These are phyloP conservation scores for silkworm (Bombyx mori) DNA, from an alignment of 1,140 invertebrate species.

Conservation along the genomic window DNA sequence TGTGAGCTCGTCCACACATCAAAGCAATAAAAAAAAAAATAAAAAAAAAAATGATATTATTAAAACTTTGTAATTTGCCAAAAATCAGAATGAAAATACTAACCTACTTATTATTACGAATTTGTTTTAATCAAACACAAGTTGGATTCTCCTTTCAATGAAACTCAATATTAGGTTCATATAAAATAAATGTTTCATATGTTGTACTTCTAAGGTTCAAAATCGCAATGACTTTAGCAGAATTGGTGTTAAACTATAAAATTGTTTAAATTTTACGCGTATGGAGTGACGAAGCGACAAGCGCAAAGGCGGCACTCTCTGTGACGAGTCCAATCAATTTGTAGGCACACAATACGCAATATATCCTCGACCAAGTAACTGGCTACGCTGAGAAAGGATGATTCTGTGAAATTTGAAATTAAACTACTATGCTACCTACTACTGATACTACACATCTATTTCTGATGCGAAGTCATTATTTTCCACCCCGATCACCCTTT, in stretches of 20 bases:
- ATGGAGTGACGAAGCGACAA: slow-evolving; percentile 47
- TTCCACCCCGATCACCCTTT: no score
- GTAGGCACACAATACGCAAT: slow-evolving; percentile 44
- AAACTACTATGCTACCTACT: no score
- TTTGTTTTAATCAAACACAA: background rate
- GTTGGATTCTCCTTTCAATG: no score
- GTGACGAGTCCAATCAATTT: slow-evolving; percentile 52
- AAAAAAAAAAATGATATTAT: no score
- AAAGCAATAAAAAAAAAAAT: no score
- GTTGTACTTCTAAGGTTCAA: background rate
- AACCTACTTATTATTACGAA: background rate
- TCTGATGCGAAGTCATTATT: no score
- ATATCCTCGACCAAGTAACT: slow-evolving; percentile 34
- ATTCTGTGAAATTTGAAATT: slow-evolving; percentile 17
- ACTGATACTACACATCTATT: no score
- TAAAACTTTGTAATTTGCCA: no score
- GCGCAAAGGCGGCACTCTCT: slow-evolving; percentile 30
- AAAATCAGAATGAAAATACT: background rate
- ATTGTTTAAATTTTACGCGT: slow-evolving; percentile 16
- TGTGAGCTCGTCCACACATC: no score
- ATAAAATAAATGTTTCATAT: background rate
- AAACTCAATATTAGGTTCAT: no score
- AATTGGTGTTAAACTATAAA: background rate
- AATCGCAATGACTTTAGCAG: background rate
- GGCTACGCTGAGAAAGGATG: slow-evolving; percentile 23